Percentiles rank a stretch among this genome's conserved stretches.
Conservation (phyloP, 2,888 invertebrate genomes). For the Drosophila melanocephala region DNA sequence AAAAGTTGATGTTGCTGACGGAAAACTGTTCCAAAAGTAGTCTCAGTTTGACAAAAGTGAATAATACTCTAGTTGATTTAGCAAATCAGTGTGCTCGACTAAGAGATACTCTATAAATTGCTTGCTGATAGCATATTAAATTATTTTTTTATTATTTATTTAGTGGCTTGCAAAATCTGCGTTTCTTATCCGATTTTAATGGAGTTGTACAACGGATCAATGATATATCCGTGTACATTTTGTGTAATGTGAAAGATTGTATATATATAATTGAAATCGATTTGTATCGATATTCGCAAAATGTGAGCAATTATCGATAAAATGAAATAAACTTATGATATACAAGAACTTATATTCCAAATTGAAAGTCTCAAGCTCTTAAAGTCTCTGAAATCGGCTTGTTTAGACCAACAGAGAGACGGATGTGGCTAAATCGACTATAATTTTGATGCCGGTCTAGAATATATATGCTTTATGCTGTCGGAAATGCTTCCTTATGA, state of each 20-base stretch:
- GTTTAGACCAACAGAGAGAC: background rate
- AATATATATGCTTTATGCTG: background rate
- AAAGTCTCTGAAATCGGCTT: accelerated
- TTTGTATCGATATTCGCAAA: background rate
- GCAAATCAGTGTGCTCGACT: background rate
- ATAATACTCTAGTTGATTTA: too few species aligned
- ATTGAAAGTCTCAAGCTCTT: background rate
- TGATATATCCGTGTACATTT: background rate
- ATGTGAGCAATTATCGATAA: background rate
- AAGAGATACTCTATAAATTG: background rate
- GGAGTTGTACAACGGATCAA: background rate
- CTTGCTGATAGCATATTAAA: background rate
- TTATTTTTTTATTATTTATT: too few species aligned
- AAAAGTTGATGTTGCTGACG: background rate
- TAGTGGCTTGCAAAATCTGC: too few species aligned
- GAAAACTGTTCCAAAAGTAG: background rate
- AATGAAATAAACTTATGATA: background rate
- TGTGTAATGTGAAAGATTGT: background rate
- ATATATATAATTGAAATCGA: background rate
- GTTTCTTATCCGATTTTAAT: too few species aligned
- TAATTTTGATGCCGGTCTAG: accelerated
- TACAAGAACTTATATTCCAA: background rate
- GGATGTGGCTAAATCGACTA: background rate
- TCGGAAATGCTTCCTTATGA: background rate
- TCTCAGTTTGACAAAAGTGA: background rate